Evolutionary conservation across 1,140 invertebrate species (phyloP).

Genomic region (Sarcophaga bullata): DNA sequence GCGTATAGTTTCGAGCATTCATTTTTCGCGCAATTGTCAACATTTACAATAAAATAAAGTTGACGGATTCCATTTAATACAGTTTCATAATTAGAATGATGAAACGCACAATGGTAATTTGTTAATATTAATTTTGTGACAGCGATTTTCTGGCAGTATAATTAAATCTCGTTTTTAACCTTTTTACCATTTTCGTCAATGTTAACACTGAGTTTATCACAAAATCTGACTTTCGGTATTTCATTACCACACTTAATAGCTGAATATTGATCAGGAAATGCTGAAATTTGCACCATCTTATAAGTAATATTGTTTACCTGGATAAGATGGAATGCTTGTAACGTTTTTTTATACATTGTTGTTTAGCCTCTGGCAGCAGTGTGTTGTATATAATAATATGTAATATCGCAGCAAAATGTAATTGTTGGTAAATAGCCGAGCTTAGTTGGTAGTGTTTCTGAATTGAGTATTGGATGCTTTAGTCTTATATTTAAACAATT

Average conservation of each 20-base stretch:
- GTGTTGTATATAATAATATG: too few relatives aligned
- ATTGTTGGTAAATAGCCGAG: too few relatives aligned
- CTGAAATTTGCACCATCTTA: not conserved
- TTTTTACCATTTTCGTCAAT: conserved; percentile 1
- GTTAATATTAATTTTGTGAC: too few relatives aligned
- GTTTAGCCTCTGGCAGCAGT: too few relatives aligned
- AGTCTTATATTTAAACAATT: too few relatives aligned
- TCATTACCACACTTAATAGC: not conserved
- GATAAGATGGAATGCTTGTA: not conserved
- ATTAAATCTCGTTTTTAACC: not conserved
- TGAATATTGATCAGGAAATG: not conserved
- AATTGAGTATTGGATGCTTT: too few relatives aligned
- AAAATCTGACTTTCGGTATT: not conserved
- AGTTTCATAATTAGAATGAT: too few relatives aligned
- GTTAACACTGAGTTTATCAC: conserved; percentile 12
- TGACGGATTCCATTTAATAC: conserved; percentile 18
- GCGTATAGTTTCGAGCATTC: not conserved
- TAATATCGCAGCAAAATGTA: too few relatives aligned
- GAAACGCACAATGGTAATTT: too few relatives aligned
- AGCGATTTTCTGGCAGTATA: conserved; percentile 46
- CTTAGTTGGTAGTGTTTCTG: too few relatives aligned
- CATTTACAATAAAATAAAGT: not conserved
- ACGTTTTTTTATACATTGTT: not conserved
- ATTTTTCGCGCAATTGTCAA: conserved; percentile 29
- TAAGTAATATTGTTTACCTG: conserved; percentile 7